Evolutionary conservation across 1,140 invertebrate species (phyloP).

Genomic region (Adoxophyes honmai): DNA sequence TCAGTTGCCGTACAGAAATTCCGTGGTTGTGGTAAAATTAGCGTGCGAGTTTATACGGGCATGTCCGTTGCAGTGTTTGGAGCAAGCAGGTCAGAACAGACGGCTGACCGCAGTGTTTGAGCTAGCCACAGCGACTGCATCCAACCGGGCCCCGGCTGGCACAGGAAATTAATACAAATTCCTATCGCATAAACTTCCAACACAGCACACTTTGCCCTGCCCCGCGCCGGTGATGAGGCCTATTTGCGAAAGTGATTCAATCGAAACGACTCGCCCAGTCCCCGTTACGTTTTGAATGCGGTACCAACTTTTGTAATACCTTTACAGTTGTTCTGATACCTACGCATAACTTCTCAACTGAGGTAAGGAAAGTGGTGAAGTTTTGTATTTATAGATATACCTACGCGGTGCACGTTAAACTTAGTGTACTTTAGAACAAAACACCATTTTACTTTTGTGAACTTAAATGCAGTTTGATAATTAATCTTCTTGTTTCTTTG

Average conservation of each 20-base stretch:
- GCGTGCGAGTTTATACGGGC: conserved; percentile 56
- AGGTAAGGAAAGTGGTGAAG: not conserved
- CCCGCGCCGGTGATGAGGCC: conserved; percentile 52
- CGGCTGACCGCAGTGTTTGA: conserved; percentile 56
- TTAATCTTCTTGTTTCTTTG: too few species aligned
- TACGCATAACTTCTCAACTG: not conserved
- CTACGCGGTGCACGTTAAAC: not conserved
- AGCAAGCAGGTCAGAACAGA: conserved; percentile 52
- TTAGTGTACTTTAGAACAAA: too few species aligned
- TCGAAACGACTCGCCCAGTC: conserved; percentile 47
- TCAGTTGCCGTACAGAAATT: conserved; percentile 43
- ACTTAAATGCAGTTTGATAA: too few species aligned
- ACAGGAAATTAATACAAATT: conserved; percentile 75
- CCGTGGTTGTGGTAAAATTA: conserved; percentile 57
- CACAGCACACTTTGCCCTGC: conserved; percentile 38
- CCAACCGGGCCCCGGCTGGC: conserved; percentile 49
- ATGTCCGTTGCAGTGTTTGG: conserved; percentile 61
- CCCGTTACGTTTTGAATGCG: conserved; percentile 46
- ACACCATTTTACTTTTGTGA: too few species aligned
- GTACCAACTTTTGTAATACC: conserved; percentile 33
- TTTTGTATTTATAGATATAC: not conserved
- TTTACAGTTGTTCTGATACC: conserved; percentile 23
- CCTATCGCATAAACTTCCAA: conserved; percentile 56
- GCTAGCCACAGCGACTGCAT: conserved; percentile 49
- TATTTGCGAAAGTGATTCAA: conserved; percentile 57